Percentiles rank a stretch among this genome's conserved stretches.
Conservation (phyloP, 2,797 vertebrate genomes). For the Halcyon leucocephala region DNA sequence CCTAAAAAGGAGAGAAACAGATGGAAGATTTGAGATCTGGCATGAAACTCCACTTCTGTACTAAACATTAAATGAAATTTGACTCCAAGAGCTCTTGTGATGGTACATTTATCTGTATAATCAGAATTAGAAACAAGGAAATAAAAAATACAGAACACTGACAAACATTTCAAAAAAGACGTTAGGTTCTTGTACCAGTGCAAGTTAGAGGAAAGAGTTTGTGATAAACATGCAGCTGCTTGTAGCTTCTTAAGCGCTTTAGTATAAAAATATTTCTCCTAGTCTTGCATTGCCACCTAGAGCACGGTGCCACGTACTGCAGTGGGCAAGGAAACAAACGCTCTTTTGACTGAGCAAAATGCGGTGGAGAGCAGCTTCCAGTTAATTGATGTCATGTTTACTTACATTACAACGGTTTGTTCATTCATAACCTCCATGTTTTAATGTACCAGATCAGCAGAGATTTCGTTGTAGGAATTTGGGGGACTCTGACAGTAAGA, state of each 20-base stretch:
- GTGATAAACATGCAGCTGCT: constrained; percentile 65
- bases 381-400: constrained; percentile 46
- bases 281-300: constrained; percentile 73
- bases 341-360: background rate
- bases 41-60: constrained; percentile 61
- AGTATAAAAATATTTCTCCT: background rate
- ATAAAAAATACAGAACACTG: constrained; percentile 40
- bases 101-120: constrained; percentile 47
- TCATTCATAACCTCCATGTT: constrained; percentile 3
- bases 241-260: background rate
- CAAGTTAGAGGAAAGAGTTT: constrained; percentile 45
- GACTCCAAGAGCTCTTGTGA: constrained; percentile 44
- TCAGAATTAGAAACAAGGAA: constrained; percentile 67
- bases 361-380: background rate
- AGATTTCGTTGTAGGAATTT: constrained; percentile 2
- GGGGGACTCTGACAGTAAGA: constrained; percentile 71
- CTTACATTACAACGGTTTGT: constrained; percentile 8
- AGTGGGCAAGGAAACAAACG: background rate
- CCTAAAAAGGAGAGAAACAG: constrained; percentile 51
- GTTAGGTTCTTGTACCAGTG: constrained; percentile 42
- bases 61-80: constrained; percentile 32
- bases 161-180: constrained; percentile 50
- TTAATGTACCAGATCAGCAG: background rate
- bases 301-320: background rate
- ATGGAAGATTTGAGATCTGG: constrained; percentile 66